Conservation (phyloP, 1,140 invertebrate species). For the Harlomillsia oculata region DNA sequence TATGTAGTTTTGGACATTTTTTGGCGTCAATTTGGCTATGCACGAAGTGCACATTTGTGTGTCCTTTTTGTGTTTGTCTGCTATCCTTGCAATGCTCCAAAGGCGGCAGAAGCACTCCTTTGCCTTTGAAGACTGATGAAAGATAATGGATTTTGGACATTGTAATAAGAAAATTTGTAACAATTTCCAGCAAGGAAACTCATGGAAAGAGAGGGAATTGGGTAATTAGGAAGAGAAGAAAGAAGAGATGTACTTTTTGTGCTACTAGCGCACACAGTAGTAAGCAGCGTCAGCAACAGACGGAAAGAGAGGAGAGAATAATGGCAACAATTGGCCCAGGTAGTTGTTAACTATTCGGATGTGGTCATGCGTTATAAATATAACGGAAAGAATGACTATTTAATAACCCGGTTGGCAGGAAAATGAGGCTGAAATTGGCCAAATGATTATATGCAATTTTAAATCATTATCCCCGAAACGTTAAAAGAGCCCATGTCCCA, state of each 20-base stretch:
- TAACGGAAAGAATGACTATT: slow-evolving; percentile 37
- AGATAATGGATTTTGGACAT: slow-evolving; percentile 16
- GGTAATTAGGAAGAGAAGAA: slow-evolving; percentile 32
- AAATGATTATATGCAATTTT: slow-evolving; percentile 38
- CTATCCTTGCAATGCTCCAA: too few species aligned
- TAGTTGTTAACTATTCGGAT: slow-evolving; percentile 33
- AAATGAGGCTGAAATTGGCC: slow-evolving; percentile 37
- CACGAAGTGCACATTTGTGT: too few species aligned
- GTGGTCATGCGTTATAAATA: slow-evolving; percentile 37
- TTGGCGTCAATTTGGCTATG: too few species aligned
- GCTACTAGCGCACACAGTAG: neutral
- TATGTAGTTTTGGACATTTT: too few species aligned
- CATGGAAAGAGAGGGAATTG: too few species aligned
- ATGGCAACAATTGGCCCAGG: slow-evolving; percentile 5
- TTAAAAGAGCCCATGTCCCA: slow-evolving; percentile 35
- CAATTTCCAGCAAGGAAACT: slow-evolving; percentile 27
- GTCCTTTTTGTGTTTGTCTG: too few species aligned
- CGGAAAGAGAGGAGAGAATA: neutral
- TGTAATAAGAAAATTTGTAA: slow-evolving; percentile 22
- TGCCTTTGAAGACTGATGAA: too few species aligned
- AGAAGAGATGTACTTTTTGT: slow-evolving; percentile 7
- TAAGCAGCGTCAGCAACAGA: neutral
- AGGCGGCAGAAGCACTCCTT: too few species aligned
- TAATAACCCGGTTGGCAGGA: slow-evolving; percentile 37
- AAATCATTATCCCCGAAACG: slow-evolving; percentile 36